Conservation (phyloP, 1,140 invertebrate species). For the Ceratitis capitata region DNA sequence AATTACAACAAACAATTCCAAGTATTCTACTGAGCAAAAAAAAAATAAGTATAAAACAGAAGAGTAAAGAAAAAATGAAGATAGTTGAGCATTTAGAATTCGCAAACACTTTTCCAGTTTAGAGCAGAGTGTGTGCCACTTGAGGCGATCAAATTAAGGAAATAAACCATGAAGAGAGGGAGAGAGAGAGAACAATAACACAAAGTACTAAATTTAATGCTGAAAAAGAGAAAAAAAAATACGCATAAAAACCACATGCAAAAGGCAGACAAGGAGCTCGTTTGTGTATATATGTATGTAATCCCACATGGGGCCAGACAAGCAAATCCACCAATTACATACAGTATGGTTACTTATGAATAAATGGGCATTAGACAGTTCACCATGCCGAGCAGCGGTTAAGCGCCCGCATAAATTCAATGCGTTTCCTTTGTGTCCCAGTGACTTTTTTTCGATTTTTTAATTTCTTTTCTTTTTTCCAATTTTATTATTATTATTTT, state of each 20-base stretch:
- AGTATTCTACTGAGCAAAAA: not conserved
- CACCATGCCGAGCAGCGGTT: not conserved
- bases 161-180: conserved; percentile 7
- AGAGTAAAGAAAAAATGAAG: not conserved
- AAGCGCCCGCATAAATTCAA: not conserved
- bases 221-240: not conserved
- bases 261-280: not conserved
- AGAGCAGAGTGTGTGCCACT: not conserved
- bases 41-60: not conserved
- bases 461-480: not conserved
- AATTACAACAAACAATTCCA: not conserved
- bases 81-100: not conserved
- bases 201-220: not conserved
- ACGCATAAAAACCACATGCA: not conserved
- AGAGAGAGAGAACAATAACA: not conserved
- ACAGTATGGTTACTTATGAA: not conserved
- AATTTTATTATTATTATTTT: not conserved
- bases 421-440: not conserved
- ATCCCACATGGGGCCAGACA: too few species aligned
- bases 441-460: not conserved
- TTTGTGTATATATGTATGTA: too few species aligned
- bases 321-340: not conserved
- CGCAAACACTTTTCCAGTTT: conserved; percentile 2
- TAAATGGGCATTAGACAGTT: not conserved
- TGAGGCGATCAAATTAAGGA: conserved; percentile 34